phyloP scores from a whole-genome alignment of 35 echinoderm and acorn worm genomes.

The Stichopus chloronotus region DNA sequence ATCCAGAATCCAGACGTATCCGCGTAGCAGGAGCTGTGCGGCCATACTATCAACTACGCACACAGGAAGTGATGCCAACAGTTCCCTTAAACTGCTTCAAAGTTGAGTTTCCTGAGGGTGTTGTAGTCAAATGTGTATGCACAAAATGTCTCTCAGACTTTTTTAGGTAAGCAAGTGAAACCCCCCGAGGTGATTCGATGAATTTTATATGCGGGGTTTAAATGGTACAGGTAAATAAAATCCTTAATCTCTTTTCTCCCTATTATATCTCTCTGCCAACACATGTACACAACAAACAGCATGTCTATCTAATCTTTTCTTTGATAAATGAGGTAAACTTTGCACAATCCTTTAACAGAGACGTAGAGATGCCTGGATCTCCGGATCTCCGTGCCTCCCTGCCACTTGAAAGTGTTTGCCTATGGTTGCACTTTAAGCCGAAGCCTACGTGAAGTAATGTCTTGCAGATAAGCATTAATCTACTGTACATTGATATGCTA shows the following conservation, averaged over 20 bases:
- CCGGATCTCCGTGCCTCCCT: not conserved
- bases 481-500: not conserved
- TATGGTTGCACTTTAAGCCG: not conserved
- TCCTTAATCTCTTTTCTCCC: too few species aligned
- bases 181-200: too few species aligned
- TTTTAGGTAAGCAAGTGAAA: not conserved
- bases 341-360: not conserved
- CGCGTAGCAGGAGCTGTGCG: not conserved
- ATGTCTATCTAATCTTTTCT: not conserved
- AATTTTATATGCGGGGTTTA: too few species aligned
- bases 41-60: not conserved
- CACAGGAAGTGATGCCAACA: not conserved
- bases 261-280: not conserved
- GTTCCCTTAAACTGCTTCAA: not conserved
- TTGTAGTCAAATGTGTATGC: not conserved
- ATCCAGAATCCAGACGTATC: conserved; percentile 15
- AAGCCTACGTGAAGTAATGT: not conserved
- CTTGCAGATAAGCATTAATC: not conserved
- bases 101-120: not conserved
- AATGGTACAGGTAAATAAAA: too few species aligned
- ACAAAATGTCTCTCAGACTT: not conserved
- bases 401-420: not conserved
- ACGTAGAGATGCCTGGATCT: not conserved
- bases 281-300: not conserved
- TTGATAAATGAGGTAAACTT: not conserved